A percentile compares a stretch with the other conserved stretches of the same genome.
phyloP scores from a whole-genome alignment of 30 jellyfish, hydroid and myxozoan species.

The Chrysaora quinquecirrha region DNA sequence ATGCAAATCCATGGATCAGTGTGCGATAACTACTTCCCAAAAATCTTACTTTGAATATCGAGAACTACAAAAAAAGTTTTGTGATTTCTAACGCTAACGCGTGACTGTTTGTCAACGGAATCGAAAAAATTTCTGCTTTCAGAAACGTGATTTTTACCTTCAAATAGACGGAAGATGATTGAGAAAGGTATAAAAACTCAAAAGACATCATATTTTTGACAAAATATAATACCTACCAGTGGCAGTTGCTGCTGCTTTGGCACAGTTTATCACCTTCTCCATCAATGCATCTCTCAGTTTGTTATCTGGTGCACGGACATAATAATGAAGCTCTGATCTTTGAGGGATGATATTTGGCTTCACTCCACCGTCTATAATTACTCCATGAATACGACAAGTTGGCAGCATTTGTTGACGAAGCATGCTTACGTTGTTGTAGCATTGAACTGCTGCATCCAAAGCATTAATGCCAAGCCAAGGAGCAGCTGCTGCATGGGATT shows the following conservation, averaged over 20 bases:
- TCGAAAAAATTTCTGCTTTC: too few relatives aligned
- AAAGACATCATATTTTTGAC: background rate
- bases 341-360: slow-evolving; percentile 92
- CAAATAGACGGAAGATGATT: too few relatives aligned
- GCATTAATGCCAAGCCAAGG: slow-evolving; percentile 98
- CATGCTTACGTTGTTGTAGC: slow-evolving; percentile 88
- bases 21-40: too few relatives aligned
- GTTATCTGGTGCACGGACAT: slow-evolving; percentile 55
- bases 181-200: too few relatives aligned
- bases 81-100: too few relatives aligned
- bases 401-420: slow-evolving; percentile 90
- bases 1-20: too few relatives aligned
- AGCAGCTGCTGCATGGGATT: slow-evolving; percentile 93
- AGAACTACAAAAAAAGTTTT: too few relatives aligned
- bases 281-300: slow-evolving; percentile 33
- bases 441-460: slow-evolving; percentile 93
- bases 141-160: too few relatives aligned
- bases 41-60: too few relatives aligned
- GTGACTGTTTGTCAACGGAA: too few relatives aligned
- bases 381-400: slow-evolving; percentile 75
- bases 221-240: slow-evolving; percentile 60
- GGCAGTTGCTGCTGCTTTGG: slow-evolving; percentile 87
- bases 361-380: slow-evolving; percentile 85
- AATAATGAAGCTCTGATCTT: slow-evolving; percentile 56
- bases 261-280: slow-evolving; percentile 61